phyloP scores from a whole-genome alignment of 2,113 vertebrate species.

The Numida meleagris region DNA sequence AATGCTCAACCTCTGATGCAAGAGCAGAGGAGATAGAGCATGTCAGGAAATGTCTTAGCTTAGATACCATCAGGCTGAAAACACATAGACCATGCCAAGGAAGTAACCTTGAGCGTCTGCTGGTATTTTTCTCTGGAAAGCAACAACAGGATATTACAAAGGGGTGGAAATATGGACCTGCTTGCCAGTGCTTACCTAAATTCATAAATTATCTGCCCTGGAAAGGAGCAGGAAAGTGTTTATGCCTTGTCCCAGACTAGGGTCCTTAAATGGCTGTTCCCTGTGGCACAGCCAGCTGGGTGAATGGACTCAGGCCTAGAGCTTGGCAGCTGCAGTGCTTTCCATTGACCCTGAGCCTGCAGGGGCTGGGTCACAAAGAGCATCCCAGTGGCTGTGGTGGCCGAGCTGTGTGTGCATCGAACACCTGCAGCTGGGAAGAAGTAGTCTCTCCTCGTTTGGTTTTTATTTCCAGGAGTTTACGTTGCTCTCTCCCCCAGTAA shows the following conservation, averaged over 20 bases:
- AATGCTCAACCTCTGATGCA: conserved; percentile 14
- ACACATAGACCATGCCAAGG: conserved; percentile 45
- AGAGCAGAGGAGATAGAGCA: conserved; percentile 14
- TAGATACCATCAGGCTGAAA: conserved; percentile 50
- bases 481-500: neutral
- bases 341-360: neutral
- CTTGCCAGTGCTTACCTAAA: conserved; percentile 39
- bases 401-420: accelerated
- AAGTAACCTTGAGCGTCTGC: conserved; percentile 65
- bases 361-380: neutral
- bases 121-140: conserved; percentile 64
- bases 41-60: conserved; percentile 21
- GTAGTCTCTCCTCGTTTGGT: neutral
- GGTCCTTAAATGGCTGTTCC: neutral
- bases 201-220: conserved; percentile 34
- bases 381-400: accelerated
- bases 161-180: conserved; percentile 8
- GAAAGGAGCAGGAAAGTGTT: neutral
- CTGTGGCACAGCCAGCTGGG: neutral
- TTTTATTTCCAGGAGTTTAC: conserved; percentile 12
- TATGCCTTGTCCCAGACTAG: neutral
- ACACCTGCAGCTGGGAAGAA: neutral
- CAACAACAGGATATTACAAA: conserved; percentile 64
- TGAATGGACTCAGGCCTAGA: neutral
- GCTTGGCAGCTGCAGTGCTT: neutral